Conservation (phyloP, 1,140 invertebrate species). For the Armadillidium nasatum region DNA sequence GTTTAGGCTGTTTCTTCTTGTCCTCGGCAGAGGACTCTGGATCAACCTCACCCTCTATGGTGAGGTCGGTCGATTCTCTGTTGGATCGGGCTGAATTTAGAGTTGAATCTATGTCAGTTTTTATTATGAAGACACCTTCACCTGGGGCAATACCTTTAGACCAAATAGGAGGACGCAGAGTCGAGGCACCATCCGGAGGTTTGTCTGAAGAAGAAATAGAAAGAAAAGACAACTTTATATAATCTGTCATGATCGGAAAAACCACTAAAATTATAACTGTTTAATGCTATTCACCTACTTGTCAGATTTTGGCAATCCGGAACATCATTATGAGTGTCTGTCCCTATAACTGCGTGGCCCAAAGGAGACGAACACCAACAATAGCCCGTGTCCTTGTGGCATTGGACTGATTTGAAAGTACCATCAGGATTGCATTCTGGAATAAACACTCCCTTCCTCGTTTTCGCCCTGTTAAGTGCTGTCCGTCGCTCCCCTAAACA, state of each 20-base stretch:
- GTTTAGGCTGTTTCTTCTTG: neutral
- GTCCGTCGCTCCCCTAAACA: constrained; percentile 31
- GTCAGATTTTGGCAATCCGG: neutral
- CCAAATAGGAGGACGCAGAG: neutral
- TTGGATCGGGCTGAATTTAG: neutral
- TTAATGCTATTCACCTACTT: neutral
- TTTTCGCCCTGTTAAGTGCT: constrained; percentile 20
- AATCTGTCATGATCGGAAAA: neutral
- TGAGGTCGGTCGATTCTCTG: neutral
- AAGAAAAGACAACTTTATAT: neutral
- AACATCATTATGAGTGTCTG: neutral
- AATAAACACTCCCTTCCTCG: constrained; percentile 30
- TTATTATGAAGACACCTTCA: neutral
- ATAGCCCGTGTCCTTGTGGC: constrained; percentile 40
- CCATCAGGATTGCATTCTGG: constrained; percentile 36
- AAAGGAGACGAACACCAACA: constrained; percentile 38
- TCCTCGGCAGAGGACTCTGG: neutral
- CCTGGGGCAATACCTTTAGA: neutral
- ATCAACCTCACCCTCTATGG: neutral
- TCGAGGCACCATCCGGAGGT: neutral
- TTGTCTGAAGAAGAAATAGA: neutral
- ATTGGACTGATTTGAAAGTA: constrained; percentile 36
- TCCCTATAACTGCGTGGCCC: constrained; percentile 19
- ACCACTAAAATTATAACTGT: too few relatives aligned
- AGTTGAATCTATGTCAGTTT: neutral